These are phyloP conservation scores for Limenitis camilla DNA, from an alignment of 2,888 invertebrate species.

Conservation along the genomic window DNA sequence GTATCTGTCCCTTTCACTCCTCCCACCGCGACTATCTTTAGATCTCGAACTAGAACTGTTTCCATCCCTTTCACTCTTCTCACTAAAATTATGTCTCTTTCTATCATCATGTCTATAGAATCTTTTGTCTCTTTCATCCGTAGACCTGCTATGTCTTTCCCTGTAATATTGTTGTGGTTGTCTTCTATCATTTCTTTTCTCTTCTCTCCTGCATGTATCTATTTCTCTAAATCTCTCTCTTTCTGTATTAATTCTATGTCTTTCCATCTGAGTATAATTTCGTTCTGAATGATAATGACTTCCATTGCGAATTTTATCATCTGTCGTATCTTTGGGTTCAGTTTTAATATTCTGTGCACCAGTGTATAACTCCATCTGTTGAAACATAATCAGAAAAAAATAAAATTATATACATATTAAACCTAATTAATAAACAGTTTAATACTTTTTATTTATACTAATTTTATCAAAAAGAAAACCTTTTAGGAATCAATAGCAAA, in stretches of 20 bases:
- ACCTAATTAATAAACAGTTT: too few relatives aligned
- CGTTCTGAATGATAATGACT: not conserved
- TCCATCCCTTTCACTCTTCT: conserved; percentile 1
- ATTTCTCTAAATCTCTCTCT: too few relatives aligned
- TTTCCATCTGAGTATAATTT: not conserved
- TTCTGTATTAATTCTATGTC: too few relatives aligned
- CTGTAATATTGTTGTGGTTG: not conserved
- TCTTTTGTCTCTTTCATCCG: conserved; percentile 3
- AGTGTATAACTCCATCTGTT: conserved; percentile 40
- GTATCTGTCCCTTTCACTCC: not conserved
- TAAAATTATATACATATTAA: too few relatives aligned
- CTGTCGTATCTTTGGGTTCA: not conserved
- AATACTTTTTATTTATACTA: too few relatives aligned
- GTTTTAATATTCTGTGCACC: not conserved
- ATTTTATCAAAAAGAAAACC: too few relatives aligned
- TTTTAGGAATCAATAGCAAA: too few relatives aligned
- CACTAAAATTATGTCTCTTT: conserved; percentile 3
- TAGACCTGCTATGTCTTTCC: not conserved
- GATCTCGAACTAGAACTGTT: too few relatives aligned
- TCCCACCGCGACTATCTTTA: not conserved
- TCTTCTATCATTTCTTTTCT: not conserved
- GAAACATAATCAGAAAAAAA: too few relatives aligned
- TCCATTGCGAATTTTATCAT: not conserved
- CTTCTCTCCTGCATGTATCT: too few relatives aligned
- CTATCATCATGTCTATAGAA: conserved; percentile 3